A percentile compares a stretch with the other conserved stretches of the same genome.
These are phyloP conservation scores for Lycia hirtaria DNA, from an alignment of 2,888 invertebrate genomes.

Conservation along the genomic window DNA sequence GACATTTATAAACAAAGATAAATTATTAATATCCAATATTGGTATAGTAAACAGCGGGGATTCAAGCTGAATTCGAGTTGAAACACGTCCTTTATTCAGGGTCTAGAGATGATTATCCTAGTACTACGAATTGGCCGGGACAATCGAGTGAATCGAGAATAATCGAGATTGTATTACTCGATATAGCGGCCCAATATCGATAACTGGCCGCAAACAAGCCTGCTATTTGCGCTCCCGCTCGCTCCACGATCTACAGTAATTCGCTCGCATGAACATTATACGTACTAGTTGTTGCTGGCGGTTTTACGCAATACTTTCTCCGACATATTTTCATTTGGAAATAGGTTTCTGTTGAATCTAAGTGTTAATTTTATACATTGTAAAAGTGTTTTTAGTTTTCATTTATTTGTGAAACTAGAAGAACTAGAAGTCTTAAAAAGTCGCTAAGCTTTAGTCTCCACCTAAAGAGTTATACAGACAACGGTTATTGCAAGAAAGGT, in stretches of 20 bases:
- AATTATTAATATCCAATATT: not conserved
- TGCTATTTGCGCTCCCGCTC: conserved; percentile 17
- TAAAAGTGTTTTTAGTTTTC: too few relatives aligned
- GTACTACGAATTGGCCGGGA: conserved; percentile 2
- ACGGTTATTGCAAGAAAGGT: too few relatives aligned
- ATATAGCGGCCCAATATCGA: conserved; percentile 31
- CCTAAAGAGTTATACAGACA: too few relatives aligned
- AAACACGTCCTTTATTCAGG: conserved; percentile 9
- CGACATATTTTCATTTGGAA: not conserved
- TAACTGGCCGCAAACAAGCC: conserved; percentile 32
- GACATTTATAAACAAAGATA: not conserved
- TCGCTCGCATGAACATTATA: conserved; percentile 9
- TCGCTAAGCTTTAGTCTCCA: too few relatives aligned
- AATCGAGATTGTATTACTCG: conserved; percentile 22
- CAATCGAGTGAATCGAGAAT: conserved; percentile 23
- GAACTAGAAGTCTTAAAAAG: too few relatives aligned
- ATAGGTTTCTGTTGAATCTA: too few relatives aligned
- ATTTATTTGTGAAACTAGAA: too few relatives aligned
- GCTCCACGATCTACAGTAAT: conserved; percentile 21
- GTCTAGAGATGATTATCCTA: conserved; percentile 10
- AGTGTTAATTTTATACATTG: too few relatives aligned
- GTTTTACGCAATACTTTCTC: not conserved
- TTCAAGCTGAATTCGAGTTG: not conserved
- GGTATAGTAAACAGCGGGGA: not conserved
- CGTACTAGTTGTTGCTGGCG: not conserved